phyloP scores from a whole-genome alignment of 2,888 invertebrate genomes.

The Imbricaverruca yamaguchii region DNA sequence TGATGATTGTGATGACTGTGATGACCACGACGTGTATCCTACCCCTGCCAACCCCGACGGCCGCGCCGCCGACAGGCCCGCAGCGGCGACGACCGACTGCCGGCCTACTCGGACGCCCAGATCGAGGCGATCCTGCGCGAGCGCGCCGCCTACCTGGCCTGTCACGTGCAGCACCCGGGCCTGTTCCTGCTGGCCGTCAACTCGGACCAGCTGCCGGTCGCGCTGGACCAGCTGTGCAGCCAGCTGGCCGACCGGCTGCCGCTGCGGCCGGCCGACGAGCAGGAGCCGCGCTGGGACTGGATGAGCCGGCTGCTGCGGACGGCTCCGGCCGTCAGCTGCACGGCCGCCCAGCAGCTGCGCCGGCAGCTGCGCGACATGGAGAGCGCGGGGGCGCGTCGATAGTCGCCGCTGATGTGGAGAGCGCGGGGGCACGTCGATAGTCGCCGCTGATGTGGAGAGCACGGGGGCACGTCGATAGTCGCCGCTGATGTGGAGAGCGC shows the following conservation, averaged over 20 bases:
- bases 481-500: too few relatives aligned
- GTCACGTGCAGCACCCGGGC: constrained; percentile 17
- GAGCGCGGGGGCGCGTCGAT: neutral
- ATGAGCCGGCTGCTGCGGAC: neutral
- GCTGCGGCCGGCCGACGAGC: neutral
- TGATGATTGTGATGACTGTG: too few relatives aligned
- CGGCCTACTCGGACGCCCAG: constrained; percentile 3
- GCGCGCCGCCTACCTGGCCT: neutral
- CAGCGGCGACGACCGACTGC: neutral
- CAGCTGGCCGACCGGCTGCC: neutral
- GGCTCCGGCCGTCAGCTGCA: neutral
- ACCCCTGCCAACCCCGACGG: neutral
- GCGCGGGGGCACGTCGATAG: too few relatives aligned
- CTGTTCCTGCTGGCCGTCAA: constrained; percentile 15
- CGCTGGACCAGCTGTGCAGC: neutral
- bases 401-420: neutral
- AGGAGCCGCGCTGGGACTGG: constrained; percentile 6
- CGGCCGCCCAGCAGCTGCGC: neutral
- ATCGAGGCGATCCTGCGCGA: neutral
- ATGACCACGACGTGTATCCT: too few relatives aligned
- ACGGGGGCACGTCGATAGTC: too few relatives aligned
- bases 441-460: too few relatives aligned
- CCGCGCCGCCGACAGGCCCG: neutral
- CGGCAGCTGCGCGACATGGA: neutral
- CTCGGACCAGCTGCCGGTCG: neutral